phyloP scores from a whole-genome alignment of 2,113 vertebrate genomes.

The Paramormyrops kingsleyae region DNA sequence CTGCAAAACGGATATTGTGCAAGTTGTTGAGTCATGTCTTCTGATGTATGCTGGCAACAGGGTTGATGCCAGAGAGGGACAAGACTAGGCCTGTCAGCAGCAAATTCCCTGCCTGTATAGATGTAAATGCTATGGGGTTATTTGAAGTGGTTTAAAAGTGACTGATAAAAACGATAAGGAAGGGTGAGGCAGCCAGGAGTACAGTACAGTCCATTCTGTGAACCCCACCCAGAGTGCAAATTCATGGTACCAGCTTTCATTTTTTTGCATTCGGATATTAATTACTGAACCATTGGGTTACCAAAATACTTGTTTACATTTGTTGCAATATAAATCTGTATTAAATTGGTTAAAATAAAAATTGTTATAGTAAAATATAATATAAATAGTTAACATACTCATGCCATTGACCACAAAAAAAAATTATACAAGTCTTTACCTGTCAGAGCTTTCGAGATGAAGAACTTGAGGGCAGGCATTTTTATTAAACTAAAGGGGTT shows the following conservation, averaged over 20 bases:
- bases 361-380: not conserved
- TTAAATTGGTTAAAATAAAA: not conserved
- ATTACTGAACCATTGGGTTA: not conserved
- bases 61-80: slow-evolving; percentile 8
- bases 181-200: not conserved
- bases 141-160: not conserved
- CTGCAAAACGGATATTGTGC: slow-evolving; percentile 24
- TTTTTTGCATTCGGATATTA: not conserved
- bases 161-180: not conserved
- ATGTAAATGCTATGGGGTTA: not conserved
- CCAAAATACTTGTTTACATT: not conserved
- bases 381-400: not conserved
- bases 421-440: not conserved
- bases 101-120: not conserved
- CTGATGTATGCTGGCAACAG: slow-evolving; percentile 9
- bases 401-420: not conserved
- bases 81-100: slow-evolving; percentile 23
- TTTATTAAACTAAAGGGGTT: not conserved
- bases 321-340: not conserved
- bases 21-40: slow-evolving; percentile 29
- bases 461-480: not conserved
- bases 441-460: not conserved
- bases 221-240: not conserved
- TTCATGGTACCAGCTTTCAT: not conserved
- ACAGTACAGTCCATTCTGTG: not conserved